phyloP scores from a whole-genome alignment of 2,888 invertebrate genomes.

The Nymphalis c-album region DNA sequence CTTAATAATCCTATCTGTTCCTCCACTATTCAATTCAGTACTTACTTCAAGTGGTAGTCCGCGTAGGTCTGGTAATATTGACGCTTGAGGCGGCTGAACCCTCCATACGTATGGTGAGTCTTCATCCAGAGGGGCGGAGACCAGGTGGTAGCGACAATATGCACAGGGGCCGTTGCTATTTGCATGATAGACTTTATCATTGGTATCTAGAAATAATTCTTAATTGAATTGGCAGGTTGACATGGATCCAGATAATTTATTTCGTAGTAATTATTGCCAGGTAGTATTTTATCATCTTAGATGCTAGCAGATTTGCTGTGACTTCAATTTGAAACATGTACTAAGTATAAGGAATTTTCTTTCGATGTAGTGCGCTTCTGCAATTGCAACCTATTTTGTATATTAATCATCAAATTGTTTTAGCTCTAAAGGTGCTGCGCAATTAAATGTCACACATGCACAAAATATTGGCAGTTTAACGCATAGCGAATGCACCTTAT shows the following conservation, averaged over 20 bases:
- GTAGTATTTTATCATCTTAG: not conserved
- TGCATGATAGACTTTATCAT: constrained; percentile 61
- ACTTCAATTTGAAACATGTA: too few species aligned
- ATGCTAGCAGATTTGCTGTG: too few species aligned
- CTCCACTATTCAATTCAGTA: not conserved
- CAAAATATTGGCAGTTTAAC: too few species aligned
- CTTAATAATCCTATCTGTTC: too few species aligned
- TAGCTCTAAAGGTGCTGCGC: too few species aligned
- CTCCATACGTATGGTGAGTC: constrained; percentile 55
- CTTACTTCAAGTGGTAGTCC: constrained; percentile 85
- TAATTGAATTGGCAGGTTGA: too few species aligned
- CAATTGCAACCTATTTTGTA: too few species aligned
- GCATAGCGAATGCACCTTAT: too few species aligned
- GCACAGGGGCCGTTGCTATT: constrained; percentile 55
- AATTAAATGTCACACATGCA: too few species aligned
- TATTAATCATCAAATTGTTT: too few species aligned
- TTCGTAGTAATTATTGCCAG: not conserved
- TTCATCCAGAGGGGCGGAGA: constrained; percentile 85
- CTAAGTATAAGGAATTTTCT: too few species aligned
- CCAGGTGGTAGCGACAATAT: constrained; percentile 79
- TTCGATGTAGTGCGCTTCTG: too few species aligned
- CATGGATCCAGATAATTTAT: not conserved
- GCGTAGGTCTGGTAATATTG: constrained; percentile 88
- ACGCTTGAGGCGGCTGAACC: constrained; percentile 48
- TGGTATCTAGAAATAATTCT: constrained; percentile 62